Evolutionary conservation across 1,140 invertebrate species (phyloP), one percentile per base, ranked within the genome.

Genomic region (Drosophila ananassae): DNA sequence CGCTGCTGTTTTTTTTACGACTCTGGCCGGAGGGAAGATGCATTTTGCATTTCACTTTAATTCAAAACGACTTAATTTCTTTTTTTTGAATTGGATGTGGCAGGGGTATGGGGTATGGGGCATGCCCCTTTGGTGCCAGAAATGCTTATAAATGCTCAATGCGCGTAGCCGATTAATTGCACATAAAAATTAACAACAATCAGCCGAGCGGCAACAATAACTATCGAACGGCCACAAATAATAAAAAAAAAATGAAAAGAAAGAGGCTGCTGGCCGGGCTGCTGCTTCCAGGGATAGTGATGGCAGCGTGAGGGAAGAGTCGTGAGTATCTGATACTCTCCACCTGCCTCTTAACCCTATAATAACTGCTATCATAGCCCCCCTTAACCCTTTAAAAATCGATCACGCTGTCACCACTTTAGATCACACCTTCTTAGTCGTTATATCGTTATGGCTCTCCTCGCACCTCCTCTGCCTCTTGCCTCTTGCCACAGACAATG

Each of bases 171-270:
- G 79, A 89, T 89, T 87, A 87, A 89, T 87, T 87, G 82, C 82
- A 87, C 79, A 87, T 87, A 87, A 87, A 87, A 87, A 82, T 87
- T 87, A 87, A 87, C 78, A 87, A 87, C 72, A 83, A 89, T 89
- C 78, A 68, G 69, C 52, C 47, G 55, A 68, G 25, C 37, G 39
- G 60, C 48, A 58, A 37, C 32, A 54, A 63, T 17, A 41, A 52
- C 17, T 67, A 75, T 77, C 61, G 73, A 67, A 72, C 71, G 62
- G 37, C 28, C 41, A 17, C 4, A 44, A 44, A 44, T 44, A 21
- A 21, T 17, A 44, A 44, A 44, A 46, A 44, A 44, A 44, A 46
- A 30, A 22, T 22, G 22, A 37, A 8, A 17, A 0, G 17, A 17
- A 17, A 17, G 17, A 17, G 17, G 17, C 17, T 17, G n/a, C n/a